These are phyloP conservation scores for Glossophaga mutica DNA, from an alignment of 2,797 vertebrate genomes.

Conservation along the genomic window DNA sequence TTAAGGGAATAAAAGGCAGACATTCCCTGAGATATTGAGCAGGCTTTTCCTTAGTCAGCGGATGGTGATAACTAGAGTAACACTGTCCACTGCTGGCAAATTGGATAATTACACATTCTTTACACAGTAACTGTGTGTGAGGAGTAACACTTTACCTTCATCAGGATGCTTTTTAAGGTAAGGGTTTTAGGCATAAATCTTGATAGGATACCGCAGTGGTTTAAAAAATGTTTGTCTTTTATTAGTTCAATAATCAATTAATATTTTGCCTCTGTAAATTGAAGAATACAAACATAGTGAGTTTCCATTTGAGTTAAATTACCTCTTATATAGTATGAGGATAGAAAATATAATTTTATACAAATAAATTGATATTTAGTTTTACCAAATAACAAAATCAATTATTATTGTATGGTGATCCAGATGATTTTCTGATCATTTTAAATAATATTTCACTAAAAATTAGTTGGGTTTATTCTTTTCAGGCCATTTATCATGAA, in stretches of 20 bases:
- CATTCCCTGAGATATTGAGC: not conserved
- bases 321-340: not conserved
- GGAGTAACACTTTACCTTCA: not conserved
- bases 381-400: not conserved
- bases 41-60: conserved; percentile 36
- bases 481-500: not conserved
- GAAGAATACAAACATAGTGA: not conserved
- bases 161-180: not conserved
- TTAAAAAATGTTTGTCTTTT: not conserved
- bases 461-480: not conserved
- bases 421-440: not conserved
- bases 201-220: not conserved
- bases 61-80: conserved; percentile 82
- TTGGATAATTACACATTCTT: conserved; percentile 79
- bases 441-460: not conserved
- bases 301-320: not conserved
- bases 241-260: not conserved
- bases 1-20: conserved; percentile 35
- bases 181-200: not conserved
- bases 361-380: not conserved
- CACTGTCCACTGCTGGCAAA: conserved; percentile 87
- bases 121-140: not conserved
- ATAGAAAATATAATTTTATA: not conserved
- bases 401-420: not conserved
- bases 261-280: not conserved